A percentile compares a stretch with the other conserved stretches of the same genome.
phyloP scores from a whole-genome alignment of 64 coral and sea anemone species.

The Actinia equina region DNA sequence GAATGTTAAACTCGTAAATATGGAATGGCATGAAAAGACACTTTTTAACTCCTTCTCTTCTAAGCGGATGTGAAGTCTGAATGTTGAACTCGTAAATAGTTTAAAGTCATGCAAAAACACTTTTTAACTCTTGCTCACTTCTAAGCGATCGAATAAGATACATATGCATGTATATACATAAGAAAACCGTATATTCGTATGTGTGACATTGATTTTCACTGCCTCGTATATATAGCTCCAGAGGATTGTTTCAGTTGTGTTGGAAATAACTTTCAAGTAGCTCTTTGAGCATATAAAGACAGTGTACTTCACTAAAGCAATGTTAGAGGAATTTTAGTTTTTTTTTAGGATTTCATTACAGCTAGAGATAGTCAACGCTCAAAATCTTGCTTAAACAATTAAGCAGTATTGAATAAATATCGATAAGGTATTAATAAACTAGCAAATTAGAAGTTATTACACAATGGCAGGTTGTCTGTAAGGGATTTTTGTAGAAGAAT shows the following conservation, averaged over 20 bases:
- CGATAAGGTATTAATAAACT: neutral
- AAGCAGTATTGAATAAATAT: neutral
- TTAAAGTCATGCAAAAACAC: neutral
- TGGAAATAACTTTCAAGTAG: neutral
- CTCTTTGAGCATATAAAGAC: neutral
- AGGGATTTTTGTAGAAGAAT: neutral
- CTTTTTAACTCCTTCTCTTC: neutral
- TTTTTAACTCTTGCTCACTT: neutral
- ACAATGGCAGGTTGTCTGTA: neutral
- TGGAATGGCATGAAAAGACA: neutral
- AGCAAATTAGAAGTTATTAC: neutral
- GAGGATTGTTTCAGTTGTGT: neutral
- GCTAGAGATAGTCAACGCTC: neutral
- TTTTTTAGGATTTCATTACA: neutral
- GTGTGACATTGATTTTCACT: neutral
- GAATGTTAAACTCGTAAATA: conserved; percentile 30
- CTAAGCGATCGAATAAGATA: neutral
- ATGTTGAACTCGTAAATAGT: conserved; percentile 1
- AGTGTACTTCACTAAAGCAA: neutral
- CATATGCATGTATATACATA: conserved; percentile 7
- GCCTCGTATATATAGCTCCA: neutral
- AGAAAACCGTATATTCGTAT: neutral
- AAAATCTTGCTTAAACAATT: conserved; percentile 2
- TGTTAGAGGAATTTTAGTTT: neutral
- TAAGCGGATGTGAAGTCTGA: conserved; percentile 48